A percentile compares a stretch with the other conserved stretches of the same genome.
Evolutionary conservation across 64 coral and sea anemone genomes (phyloP).

Genomic region (Pocillopora damicornis): DNA sequence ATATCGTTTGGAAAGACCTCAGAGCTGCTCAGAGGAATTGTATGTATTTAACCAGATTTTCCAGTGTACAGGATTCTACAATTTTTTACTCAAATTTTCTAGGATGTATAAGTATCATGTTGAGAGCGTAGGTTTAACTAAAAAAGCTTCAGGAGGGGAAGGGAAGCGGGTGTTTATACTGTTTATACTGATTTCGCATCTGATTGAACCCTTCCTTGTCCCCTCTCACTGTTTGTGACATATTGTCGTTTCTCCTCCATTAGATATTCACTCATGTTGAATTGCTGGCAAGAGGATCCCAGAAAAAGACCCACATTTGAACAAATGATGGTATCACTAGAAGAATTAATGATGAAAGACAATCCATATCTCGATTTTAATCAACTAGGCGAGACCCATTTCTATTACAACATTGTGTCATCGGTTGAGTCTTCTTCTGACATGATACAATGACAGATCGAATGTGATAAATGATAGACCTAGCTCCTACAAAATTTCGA

Average conservation of each 20-base stretch:
- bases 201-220: neutral
- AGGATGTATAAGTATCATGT: too few relatives aligned
- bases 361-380: neutral
- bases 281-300: slow-evolving; percentile 54
- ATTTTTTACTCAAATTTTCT: neutral
- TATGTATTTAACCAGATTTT: neutral
- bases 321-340: slow-evolving; percentile 38
- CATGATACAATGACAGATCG: neutral
- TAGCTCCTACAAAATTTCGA: too few relatives aligned
- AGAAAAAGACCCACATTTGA: slow-evolving; percentile 58
- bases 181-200: neutral
- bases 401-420: neutral
- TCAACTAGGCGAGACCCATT: neutral
- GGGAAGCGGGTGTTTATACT: too few relatives aligned
- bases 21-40: neutral
- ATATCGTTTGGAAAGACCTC: neutral
- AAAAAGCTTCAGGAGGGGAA: too few relatives aligned
- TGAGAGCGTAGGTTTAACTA: too few relatives aligned
- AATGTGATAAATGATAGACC: too few relatives aligned
- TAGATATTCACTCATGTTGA: slow-evolving; percentile 62
- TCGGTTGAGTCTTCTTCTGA: neutral
- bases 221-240: neutral
- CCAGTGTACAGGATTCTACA: neutral
- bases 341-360: slow-evolving; percentile 6
- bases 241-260: neutral